phyloP scores from a whole-genome alignment of 2,113 vertebrate genomes.

The Catharus minimus region DNA sequence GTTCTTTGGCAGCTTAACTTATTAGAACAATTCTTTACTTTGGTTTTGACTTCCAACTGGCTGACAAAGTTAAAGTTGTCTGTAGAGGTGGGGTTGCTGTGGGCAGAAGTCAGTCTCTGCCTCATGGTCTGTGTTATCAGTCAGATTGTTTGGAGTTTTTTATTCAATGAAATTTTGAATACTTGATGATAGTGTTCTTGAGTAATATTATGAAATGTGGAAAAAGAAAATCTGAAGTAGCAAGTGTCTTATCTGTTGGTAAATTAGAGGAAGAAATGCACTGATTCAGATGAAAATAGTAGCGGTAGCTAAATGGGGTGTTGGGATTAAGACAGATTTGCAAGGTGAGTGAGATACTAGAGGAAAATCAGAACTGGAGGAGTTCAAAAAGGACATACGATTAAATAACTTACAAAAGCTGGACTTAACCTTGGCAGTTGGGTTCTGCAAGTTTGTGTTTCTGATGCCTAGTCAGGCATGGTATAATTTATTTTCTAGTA shows the following conservation, averaged over 20 bases:
- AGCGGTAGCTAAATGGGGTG: neutral
- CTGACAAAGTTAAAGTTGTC: neutral
- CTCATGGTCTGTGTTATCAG: neutral
- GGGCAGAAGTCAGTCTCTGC: neutral
- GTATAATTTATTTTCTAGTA: neutral
- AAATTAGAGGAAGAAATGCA: neutral
- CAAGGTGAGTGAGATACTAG: neutral
- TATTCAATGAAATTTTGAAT: neutral
- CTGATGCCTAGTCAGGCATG: neutral
- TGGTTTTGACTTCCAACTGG: neutral
- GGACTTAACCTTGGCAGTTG: neutral
- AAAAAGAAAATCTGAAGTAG: neutral
- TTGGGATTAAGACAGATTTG: neutral
- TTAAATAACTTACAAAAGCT: neutral
- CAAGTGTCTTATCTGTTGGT: neutral
- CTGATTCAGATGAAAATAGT: neutral
- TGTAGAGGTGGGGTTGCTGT: neutral
- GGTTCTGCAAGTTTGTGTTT: neutral
- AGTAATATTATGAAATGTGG: neutral
- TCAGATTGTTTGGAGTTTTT: neutral
- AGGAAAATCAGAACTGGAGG: neutral
- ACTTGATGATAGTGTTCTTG: neutral
- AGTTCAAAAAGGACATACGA: neutral
- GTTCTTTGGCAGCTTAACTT: neutral
- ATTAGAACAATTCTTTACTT: neutral